Percentiles rank a stretch among this genome's conserved stretches.
These are phyloP conservation scores for Alectura lathami DNA, from an alignment of 2,113 vertebrate genomes.

Conservation along the genomic window DNA sequence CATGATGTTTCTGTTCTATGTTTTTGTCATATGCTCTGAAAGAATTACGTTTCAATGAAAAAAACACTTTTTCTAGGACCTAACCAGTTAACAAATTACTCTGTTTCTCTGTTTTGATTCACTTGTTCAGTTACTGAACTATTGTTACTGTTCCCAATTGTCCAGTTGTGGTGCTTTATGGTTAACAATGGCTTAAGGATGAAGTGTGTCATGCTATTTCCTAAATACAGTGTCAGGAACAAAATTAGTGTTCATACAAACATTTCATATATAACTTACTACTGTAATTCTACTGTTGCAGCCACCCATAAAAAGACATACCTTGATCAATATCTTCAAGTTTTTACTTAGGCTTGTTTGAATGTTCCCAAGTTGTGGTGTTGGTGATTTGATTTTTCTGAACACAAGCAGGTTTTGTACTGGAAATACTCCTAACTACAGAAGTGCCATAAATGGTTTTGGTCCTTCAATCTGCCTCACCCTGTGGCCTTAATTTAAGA, in stretches of 20 bases:
- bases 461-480: slow-evolving; percentile 67
- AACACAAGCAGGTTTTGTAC: neutral
- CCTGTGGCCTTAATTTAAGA: slow-evolving; percentile 79
- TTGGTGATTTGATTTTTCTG: slow-evolving; percentile 4
- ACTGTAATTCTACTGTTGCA: slow-evolving; percentile 27
- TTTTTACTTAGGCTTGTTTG: slow-evolving; percentile 20
- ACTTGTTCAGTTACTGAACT: neutral
- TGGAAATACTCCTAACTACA: neutral
- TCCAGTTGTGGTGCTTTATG: slow-evolving; percentile 52
- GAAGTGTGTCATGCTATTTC: slow-evolving; percentile 99
- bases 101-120: slow-evolving; percentile 45
- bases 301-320: neutral
- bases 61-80: slow-evolving; percentile 8
- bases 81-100: slow-evolving; percentile 27
- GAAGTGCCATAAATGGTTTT: slow-evolving; percentile 3
- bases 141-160: slow-evolving; percentile 33
- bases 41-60: neutral
- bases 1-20: slow-evolving; percentile 12
- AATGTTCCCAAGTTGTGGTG: neutral
- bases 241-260: slow-evolving; percentile 34
- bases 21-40: slow-evolving; percentile 10
- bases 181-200: slow-evolving; percentile 78
- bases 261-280: neutral
- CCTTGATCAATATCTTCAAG: slow-evolving; percentile 4
- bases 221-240: slow-evolving; percentile 68